phyloP scores from a whole-genome alignment of 1,140 invertebrate genomes.

The Goniozus legneri region DNA sequence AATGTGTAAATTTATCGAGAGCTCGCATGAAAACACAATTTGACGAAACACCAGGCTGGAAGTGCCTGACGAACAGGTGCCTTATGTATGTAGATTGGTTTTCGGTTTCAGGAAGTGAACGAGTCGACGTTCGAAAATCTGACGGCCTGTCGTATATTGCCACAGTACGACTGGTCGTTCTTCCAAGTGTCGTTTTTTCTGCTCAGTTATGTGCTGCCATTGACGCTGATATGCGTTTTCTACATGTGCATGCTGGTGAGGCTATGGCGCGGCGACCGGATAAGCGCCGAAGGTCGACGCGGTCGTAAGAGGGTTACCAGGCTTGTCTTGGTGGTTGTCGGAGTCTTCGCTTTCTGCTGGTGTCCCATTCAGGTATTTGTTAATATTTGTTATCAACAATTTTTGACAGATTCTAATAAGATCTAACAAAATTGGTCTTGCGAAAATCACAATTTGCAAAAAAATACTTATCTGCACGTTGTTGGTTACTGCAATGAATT shows the following conservation, averaged over 20 bases:
- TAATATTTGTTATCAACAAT: too few relatives aligned
- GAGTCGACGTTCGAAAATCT: slow-evolving; percentile 19
- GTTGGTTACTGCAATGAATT: too few relatives aligned
- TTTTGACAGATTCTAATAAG: too few relatives aligned
- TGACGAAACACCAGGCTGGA: too few relatives aligned
- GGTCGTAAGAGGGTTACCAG: slow-evolving; percentile 88
- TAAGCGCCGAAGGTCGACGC: slow-evolving; percentile 68
- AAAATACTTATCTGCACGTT: too few relatives aligned
- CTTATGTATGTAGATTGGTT: slow-evolving; percentile 18
- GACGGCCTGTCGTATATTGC: slow-evolving; percentile 44
- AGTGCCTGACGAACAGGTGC: not conserved
- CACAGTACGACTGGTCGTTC: slow-evolving; percentile 36
- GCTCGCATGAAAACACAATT: too few relatives aligned
- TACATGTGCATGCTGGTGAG: slow-evolving; percentile 89
- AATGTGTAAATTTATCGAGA: too few relatives aligned
- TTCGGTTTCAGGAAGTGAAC: slow-evolving; percentile 28
- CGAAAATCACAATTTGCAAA: too few relatives aligned
- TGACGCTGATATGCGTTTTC: slow-evolving; percentile 82
- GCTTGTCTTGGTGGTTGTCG: slow-evolving; percentile 90
- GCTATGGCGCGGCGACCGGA: slow-evolving; percentile 79
- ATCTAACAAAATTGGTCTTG: too few relatives aligned
- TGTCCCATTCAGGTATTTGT: slow-evolving; percentile 89
- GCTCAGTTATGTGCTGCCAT: slow-evolving; percentile 80
- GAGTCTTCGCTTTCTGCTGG: slow-evolving; percentile 95
- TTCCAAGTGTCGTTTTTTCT: slow-evolving; percentile 77